phyloP scores from a whole-genome alignment of 2,113 vertebrate species.

The Cynopterus brachyotis region DNA sequence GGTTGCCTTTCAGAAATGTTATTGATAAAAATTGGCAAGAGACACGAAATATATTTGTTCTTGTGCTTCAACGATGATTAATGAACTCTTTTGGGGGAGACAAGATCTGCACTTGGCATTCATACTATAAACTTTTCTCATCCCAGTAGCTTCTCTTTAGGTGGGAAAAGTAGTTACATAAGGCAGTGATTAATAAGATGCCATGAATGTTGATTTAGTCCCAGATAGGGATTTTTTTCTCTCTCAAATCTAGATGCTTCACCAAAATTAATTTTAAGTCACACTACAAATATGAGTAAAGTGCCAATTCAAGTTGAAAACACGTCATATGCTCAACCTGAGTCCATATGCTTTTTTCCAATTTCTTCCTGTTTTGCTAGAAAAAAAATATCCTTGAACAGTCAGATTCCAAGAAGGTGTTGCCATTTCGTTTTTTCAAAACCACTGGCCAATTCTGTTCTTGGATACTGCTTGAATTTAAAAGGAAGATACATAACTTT shows the following conservation, averaged over 20 bases:
- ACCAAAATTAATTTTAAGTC: slow-evolving; percentile 74
- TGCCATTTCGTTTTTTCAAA: slow-evolving; percentile 65
- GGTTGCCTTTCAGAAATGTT: slow-evolving; percentile 75
- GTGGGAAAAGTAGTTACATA: slow-evolving; percentile 70
- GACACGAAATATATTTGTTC: slow-evolving; percentile 80
- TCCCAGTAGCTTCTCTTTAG: slow-evolving; percentile 65
- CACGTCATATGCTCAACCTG: slow-evolving; percentile 69
- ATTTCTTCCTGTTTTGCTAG: slow-evolving; percentile 74
- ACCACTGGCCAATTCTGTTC: slow-evolving; percentile 56
- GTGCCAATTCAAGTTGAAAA: slow-evolving; percentile 73
- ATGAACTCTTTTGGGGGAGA: slow-evolving; percentile 75
- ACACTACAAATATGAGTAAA: slow-evolving; percentile 73
- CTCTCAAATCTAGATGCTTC: slow-evolving; percentile 67
- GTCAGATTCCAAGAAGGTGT: slow-evolving; percentile 68
- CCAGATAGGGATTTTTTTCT: slow-evolving; percentile 38
- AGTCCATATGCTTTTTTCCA: slow-evolving; percentile 74
- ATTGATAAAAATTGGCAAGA: slow-evolving; percentile 76
- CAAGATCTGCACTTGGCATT: slow-evolving; percentile 63
- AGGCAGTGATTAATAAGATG: slow-evolving; percentile 75
- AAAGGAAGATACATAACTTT: slow-evolving; percentile 15
- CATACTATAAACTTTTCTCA: slow-evolving; percentile 58
- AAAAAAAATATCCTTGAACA: slow-evolving; percentile 57
- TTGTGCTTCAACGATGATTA: slow-evolving; percentile 76
- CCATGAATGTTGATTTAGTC: slow-evolving; percentile 65
- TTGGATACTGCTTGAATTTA: slow-evolving; percentile 57